These are phyloP conservation scores for Ophraella communa DNA, from an alignment of 2,888 invertebrate genomes.

Conservation along the genomic window DNA sequence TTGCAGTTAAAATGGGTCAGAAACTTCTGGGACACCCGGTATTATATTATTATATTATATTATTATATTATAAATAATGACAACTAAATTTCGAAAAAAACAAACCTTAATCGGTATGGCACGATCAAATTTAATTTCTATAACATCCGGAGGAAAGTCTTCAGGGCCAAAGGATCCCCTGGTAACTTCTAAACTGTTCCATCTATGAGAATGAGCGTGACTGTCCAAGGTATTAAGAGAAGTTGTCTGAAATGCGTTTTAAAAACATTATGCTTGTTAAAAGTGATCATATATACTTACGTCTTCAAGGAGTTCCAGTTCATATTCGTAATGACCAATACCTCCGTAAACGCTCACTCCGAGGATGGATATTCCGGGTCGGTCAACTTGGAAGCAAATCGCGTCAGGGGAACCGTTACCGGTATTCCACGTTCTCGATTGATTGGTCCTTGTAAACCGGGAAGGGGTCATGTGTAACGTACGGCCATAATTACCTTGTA, in stretches of 20 bases:
- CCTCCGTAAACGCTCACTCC: constrained; percentile 93
- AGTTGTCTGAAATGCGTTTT: constrained; percentile 58
- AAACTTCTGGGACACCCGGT: too few relatives aligned
- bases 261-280: background rate
- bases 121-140: constrained; percentile 89
- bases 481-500: constrained; percentile 75
- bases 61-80: too few relatives aligned
- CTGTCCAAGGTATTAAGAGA: constrained; percentile 62
- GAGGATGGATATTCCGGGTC: constrained; percentile 85
- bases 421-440: constrained; percentile 93
- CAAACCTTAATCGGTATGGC: constrained; percentile 83
- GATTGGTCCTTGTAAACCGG: constrained; percentile 88
- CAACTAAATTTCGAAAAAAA: too few relatives aligned
- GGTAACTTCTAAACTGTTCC: constrained; percentile 86
- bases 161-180: constrained; percentile 85
- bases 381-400: constrained; percentile 92
- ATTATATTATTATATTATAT: too few relatives aligned
- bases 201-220: constrained; percentile 74
- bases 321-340: constrained; percentile 87
- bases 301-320: constrained; percentile 86
- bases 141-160: constrained; percentile 86
- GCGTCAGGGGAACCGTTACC: constrained; percentile 97
- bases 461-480: constrained; percentile 86
- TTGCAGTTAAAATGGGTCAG: too few relatives aligned
- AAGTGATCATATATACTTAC: constrained; percentile 57